These are phyloP conservation scores for Eupithecia subfuscata DNA, from an alignment of 2,888 invertebrate genomes.

Conservation along the genomic window DNA sequence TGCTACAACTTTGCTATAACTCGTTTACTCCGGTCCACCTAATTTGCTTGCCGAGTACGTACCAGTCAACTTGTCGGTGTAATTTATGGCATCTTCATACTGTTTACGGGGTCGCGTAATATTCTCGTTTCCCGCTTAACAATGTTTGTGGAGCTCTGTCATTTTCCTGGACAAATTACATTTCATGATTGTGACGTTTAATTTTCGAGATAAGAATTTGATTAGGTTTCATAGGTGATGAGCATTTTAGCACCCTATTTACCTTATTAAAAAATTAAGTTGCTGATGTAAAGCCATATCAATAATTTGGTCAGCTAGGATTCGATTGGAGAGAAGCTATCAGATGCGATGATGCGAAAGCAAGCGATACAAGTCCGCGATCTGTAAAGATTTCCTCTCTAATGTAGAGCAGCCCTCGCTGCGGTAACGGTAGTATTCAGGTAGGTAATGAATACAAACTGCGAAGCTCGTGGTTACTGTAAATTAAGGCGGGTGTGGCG, in stretches of 20 bases:
- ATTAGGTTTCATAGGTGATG: slow-evolving; percentile 1
- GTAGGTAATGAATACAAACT: slow-evolving; percentile 82
- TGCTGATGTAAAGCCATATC: not conserved
- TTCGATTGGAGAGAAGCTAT: not conserved
- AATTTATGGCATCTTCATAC: slow-evolving; percentile 65
- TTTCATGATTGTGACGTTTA: slow-evolving; percentile 32
- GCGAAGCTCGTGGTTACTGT: slow-evolving; percentile 76
- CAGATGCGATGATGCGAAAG: not conserved
- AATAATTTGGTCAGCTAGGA: not conserved
- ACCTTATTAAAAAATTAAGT: not conserved
- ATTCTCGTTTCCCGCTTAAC: slow-evolving; percentile 43
- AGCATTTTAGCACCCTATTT: not conserved
- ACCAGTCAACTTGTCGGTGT: slow-evolving; percentile 68
- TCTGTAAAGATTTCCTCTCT: not conserved
- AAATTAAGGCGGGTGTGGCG: slow-evolving; percentile 71
- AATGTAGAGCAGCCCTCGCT: slow-evolving; percentile 12
- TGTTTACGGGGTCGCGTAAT: slow-evolving; percentile 49
- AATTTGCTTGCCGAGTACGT: slow-evolving; percentile 72
- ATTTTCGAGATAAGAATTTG: slow-evolving; percentile 28
- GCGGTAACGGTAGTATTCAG: slow-evolving; percentile 60
- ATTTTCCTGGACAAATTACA: slow-evolving; percentile 42
- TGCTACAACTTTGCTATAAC: slow-evolving; percentile 71
- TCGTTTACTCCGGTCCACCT: slow-evolving; percentile 74
- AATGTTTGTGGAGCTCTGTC: slow-evolving; percentile 43
- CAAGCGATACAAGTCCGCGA: not conserved